Base-by-base conservation (phyloP, 2,797 vertebrate genomes). In the Sebastes diaconus region DNA sequence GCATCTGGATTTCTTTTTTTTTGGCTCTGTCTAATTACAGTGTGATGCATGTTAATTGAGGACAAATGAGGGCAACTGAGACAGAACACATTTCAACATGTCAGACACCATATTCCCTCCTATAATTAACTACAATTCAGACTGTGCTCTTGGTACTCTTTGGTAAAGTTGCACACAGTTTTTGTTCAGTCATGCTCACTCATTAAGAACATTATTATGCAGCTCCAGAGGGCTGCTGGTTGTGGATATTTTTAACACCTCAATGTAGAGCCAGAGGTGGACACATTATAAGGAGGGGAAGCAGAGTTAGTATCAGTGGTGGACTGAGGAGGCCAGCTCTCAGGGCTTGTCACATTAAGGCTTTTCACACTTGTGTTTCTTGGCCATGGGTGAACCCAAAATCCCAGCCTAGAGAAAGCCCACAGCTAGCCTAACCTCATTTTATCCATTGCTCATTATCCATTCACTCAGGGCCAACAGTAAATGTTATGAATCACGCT, bases 401-500 rank as follows among this genome's bases (percentile, higher is more conserved):
- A 70, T 14, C 18, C 42, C 16, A 74, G 4, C 29, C 52, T 55
- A 13, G 25, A 25, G 1, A 64, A 52, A 63, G 58, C 76, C 39
- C 27, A 20, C 1, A 57, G 58, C 60, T 39, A 50, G 3, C 29
- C 27, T n/a, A 57, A 68, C 61, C 34, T 71, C 4, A 58, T 77
- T 64, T 25, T 27, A 76, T 61, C 60, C 59, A 80, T 24, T n/a
- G 36, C 63, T 54, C 32, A 68, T 58, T 29, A 77, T 42, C 55
- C 59, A 68, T 58, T 69, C 70, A 64, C 60, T 68, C 57, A 13
- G 39, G 50, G 82, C 82, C 14, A 59, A 59, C 8, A 36, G 30
- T 64, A 79, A 73, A 76, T 9, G 6, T 11, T 54, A 78, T 68
- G 71, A 80, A 30, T 54, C 64, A 73, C 39, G 22, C 34, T 34